phyloP scores from a whole-genome alignment of 2,113 vertebrate genomes.

The Rutilus rutilus region DNA sequence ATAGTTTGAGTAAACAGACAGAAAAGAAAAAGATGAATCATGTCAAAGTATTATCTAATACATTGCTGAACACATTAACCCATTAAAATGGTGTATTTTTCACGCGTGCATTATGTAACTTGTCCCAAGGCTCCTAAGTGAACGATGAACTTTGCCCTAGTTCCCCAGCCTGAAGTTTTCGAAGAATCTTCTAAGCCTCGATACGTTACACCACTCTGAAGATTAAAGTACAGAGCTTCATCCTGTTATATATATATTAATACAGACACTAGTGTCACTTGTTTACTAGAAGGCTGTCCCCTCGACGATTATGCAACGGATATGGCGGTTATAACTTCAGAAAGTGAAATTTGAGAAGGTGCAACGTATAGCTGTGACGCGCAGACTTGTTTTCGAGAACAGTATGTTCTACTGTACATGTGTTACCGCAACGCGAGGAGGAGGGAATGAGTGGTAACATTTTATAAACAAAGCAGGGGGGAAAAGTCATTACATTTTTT shows the following conservation, averaged over 20 bases:
- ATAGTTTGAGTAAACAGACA: not conserved
- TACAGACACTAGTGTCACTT: not conserved
- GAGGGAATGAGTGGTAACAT: not conserved
- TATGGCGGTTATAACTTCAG: not conserved
- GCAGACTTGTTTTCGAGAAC: slow-evolving; percentile 7
- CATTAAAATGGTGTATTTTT: not conserved
- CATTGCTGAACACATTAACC: not conserved
- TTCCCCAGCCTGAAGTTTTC: slow-evolving; percentile 1
- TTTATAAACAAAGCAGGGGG: not conserved
- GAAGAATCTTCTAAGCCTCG: not conserved
- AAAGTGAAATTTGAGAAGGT: slow-evolving; percentile 16
- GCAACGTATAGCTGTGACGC: not conserved
- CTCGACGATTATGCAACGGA: not conserved
- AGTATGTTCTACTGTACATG: not conserved
- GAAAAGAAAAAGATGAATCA: not conserved
- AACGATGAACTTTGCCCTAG: slow-evolving; percentile 69
- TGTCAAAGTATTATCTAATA: not conserved
- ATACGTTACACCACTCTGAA: not conserved
- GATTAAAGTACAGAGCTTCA: not conserved
- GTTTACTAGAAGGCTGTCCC: not conserved
- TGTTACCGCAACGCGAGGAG: not conserved
- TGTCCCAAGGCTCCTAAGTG: not conserved
- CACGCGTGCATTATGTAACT: not conserved
- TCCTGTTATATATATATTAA: not conserved
- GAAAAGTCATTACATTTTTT: not conserved